phyloP scores from a whole-genome alignment of 2,797 vertebrate species.

The Trichosurus vulpecula region DNA sequence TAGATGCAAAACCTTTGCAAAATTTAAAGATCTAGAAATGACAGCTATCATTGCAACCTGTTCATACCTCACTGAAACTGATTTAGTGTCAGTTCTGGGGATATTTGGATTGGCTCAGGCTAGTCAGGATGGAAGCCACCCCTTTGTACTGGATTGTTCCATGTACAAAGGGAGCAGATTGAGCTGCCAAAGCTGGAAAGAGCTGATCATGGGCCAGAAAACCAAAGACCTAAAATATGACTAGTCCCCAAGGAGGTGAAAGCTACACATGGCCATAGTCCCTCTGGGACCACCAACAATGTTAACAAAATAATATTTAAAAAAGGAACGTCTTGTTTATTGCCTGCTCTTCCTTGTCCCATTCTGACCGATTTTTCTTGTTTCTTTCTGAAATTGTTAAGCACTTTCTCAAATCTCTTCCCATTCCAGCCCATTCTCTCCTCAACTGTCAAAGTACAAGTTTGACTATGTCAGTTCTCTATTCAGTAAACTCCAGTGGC shows the following conservation, averaged over 20 bases:
- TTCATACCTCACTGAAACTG: not conserved
- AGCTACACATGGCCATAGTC: not conserved
- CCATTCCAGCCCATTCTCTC: not conserved
- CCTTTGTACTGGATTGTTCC: not conserved
- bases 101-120: not conserved
- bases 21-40: not conserved
- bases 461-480: not conserved
- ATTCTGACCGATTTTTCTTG: not conserved
- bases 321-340: not conserved
- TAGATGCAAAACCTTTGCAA: not conserved
- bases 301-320: not conserved
- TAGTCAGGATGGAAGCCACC: not conserved
- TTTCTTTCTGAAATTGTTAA: not conserved
- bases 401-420: not conserved
- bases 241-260: not conserved
- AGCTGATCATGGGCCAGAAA: not conserved
- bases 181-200: not conserved
- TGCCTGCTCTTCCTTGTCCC: not conserved
- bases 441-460: not conserved
- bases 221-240: not conserved
- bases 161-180: not conserved
- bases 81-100: not conserved
- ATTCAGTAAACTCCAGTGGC: not conserved
- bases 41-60: not conserved
- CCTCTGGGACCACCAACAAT: not conserved